Percentiles rank a stretch among this genome's conserved stretches.
phyloP scores from a whole-genome alignment of 2,888 invertebrate species.

The Synanthedon andrenaeformis region DNA sequence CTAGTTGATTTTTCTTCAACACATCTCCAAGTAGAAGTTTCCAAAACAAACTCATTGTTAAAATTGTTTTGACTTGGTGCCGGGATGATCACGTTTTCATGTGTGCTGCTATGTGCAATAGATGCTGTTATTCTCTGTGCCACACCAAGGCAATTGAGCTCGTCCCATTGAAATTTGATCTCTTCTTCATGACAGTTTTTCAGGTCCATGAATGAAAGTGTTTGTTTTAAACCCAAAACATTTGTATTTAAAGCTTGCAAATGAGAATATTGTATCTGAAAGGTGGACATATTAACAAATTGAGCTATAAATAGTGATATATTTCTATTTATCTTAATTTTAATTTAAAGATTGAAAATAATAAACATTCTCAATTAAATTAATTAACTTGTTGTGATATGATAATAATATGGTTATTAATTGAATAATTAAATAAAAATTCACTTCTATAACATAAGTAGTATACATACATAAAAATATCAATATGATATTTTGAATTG shows the following conservation, averaged over 20 bases:
- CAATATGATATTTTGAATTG: too few species aligned
- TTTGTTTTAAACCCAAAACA: slow-evolving; percentile 26
- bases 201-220: slow-evolving; percentile 29
- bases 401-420: too few species aligned
- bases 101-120: slow-evolving; percentile 32
- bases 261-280: slow-evolving; percentile 36
- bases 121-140: slow-evolving; percentile 20
- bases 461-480: too few species aligned
- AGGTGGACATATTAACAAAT: slow-evolving; percentile 10
- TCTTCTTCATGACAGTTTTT: slow-evolving; percentile 30
- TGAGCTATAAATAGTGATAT: background rate
- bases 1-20: slow-evolving; percentile 11
- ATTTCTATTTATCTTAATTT: background rate
- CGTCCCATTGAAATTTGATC: slow-evolving; percentile 37
- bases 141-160: slow-evolving; percentile 21
- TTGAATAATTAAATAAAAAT: too few species aligned
- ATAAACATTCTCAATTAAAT: too few species aligned
- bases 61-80: background rate
- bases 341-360: too few species aligned
- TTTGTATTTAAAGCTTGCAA: slow-evolving; percentile 28
- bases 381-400: too few species aligned
- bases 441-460: too few species aligned
- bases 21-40: slow-evolving; percentile 11
- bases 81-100: background rate
- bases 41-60: slow-evolving; percentile 20